Evolutionary conservation across 2,113 vertebrate genomes (phyloP), one percentile per base, ranked within the genome.

Genomic region (Amazona vittata): DNA sequence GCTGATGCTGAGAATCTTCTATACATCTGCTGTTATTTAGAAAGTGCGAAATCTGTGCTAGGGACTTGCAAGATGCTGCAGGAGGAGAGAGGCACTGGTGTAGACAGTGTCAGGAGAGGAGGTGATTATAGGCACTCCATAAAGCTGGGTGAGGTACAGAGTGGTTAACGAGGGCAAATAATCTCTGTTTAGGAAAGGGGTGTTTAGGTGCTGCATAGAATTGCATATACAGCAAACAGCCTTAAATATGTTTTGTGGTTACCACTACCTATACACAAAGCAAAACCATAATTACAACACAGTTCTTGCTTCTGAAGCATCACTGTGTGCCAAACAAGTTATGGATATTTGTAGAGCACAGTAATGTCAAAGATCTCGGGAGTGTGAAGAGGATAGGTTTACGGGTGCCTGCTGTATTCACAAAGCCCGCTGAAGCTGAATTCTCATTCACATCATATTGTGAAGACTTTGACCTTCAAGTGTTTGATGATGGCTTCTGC

Each of bases 241-340:
- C 55, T 95, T 70, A 92, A 91, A 91, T 78, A 43, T 55, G 44
- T 96, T 95, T 94, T 25, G 33, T 44, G 86, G 65, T 89, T 92
- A 43, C 82, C 29, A 29, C 44, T 84, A 60, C 86, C 83, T 86
- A 68, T 33, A 64, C 59, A 79, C 86, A 93, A 95, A 94, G 82
- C 68, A 93, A 96, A 89, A 25, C 53, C 41, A 57, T 94, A 91
- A 95, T 96, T 95, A 92, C 29, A 91, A 46, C 17, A n/a, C 65
- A 91, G 69, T 67, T 93, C 90, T 82, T 95, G 95, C 85, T 89
- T 86, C 41, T 90, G 64, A 74, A 91, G 88, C 7, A 10, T 76
- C 64, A 12, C n/a, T 4, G 0, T 86, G 60, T 89, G 75, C 89
- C 91, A 87, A 76, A 69, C 53, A 84, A 96, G 81, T 65, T 79